These are phyloP conservation scores for Enteromius trimaculatus DNA, from an alignment of 2,797 vertebrate species.

Conservation along the genomic window DNA sequence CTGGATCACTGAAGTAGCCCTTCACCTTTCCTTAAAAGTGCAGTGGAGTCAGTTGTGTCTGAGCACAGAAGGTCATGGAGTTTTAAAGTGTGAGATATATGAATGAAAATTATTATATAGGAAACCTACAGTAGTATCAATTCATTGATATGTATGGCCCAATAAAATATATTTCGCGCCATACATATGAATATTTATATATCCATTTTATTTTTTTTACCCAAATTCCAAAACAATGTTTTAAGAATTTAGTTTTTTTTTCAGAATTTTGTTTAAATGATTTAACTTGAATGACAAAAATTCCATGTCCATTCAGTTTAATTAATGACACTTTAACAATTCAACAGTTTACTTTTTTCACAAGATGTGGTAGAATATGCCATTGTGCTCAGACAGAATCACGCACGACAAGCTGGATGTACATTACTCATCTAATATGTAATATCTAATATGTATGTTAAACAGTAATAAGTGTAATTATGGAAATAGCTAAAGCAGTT, in stretches of 20 bases:
- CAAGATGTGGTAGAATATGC: not conserved
- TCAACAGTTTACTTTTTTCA: not conserved
- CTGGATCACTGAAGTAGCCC: not conserved
- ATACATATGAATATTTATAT: too few relatives aligned
- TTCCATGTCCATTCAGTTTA: not conserved
- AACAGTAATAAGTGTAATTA: too few relatives aligned
- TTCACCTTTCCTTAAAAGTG: conserved; percentile 20
- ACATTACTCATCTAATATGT: too few relatives aligned
- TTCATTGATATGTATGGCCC: not conserved
- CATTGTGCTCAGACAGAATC: not conserved
- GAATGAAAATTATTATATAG: not conserved
- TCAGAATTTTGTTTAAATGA: too few relatives aligned
- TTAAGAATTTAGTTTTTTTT: too few relatives aligned
- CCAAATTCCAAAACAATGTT: too few relatives aligned
- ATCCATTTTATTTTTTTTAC: too few relatives aligned
- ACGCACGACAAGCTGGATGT: not conserved
- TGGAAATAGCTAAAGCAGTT: too few relatives aligned
- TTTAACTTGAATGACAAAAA: too few relatives aligned
- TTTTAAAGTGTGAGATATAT: not conserved
- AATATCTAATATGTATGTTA: too few relatives aligned
- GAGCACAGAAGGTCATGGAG: not conserved
- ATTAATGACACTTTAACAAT: not conserved
- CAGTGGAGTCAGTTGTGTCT: not conserved
- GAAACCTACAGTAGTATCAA: not conserved
- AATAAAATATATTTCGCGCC: not conserved